phyloP scores from a whole-genome alignment of 2,797 vertebrate species.

The Bufotes viridis region DNA sequence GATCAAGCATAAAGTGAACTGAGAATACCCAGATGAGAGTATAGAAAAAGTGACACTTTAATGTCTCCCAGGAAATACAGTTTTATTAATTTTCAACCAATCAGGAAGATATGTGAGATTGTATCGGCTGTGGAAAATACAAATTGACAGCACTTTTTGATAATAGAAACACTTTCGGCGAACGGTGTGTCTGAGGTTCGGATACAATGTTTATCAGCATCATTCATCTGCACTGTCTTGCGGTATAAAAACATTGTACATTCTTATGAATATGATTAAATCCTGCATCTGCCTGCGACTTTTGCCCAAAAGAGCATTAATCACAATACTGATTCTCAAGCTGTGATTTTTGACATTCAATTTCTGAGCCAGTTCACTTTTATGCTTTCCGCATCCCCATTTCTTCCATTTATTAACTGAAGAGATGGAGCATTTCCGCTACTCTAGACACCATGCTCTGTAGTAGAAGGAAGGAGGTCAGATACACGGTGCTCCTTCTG shows the following conservation, averaged over 20 bases:
- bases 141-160: slow-evolving; percentile 58
- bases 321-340: slow-evolving; percentile 61
- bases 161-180: slow-evolving; percentile 58
- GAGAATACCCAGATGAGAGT: background rate
- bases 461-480: background rate
- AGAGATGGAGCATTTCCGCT: slow-evolving; percentile 31
- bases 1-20: background rate
- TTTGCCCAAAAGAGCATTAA: slow-evolving; percentile 58
- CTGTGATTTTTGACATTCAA: slow-evolving; percentile 62
- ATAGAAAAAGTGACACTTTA: slow-evolving; percentile 35
- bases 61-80: slow-evolving; percentile 40
- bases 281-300: slow-evolving; percentile 57
- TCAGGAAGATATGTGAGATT: slow-evolving; percentile 49
- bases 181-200: slow-evolving; percentile 44
- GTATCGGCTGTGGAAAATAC: slow-evolving; percentile 57
- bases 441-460: background rate
- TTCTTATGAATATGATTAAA: slow-evolving; percentile 62
- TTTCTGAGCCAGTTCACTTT: slow-evolving; percentile 47
- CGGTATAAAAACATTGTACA: slow-evolving; percentile 61
- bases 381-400: slow-evolving; percentile 37
- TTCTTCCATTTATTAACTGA: slow-evolving; percentile 48
- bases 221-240: slow-evolving; percentile 59
- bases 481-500: background rate
- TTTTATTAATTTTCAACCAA: slow-evolving; percentile 44
- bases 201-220: slow-evolving; percentile 62